Evolutionary conservation across 2,113 vertebrate species (phyloP), one percentile per base, ranked within the genome.

Genomic region (Antigone vipio): DNA sequence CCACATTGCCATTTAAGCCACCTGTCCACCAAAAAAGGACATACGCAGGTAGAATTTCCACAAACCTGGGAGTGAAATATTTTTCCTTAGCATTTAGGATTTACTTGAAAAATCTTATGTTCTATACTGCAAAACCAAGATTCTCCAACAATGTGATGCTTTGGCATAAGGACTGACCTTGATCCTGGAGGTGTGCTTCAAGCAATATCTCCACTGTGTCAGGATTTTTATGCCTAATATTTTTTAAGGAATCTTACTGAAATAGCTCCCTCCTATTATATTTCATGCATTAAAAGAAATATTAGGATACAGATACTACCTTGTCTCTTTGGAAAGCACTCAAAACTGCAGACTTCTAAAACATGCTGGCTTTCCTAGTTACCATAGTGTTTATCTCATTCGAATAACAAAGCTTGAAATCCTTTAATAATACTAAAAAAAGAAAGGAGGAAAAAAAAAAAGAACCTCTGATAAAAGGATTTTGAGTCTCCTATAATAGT

Each of bases 351-450:
- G 85, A 74, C 52, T 96, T 92, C 79, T 97, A 81, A 96, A 95
- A 87, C 58, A 60, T 5, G 6, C 26, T 53, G 14, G 60, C 60
- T 94, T 95, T 90, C 32, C 52, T 93, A 90, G 79, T 90, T 90
- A 84, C 73, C 35, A 91, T 80, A 95, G 91, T 58, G 60, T 94
- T 95, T 94, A 93, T 91, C 79, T 90, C 67, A 74, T 92, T 93
- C 56, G 0, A 90, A 92, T 95, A 93, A 96, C 72, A 96, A 92
- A 97, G 92, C 84, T 64, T 92, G 68, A 92, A 94, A 95, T 81
- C 72, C 92, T 95, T 96, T 94, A 96, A 90, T 90, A 88, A 74
- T 58, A 83, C 34, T 2, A n/a, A 49, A 76, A 78, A 94, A 88
- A 79, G 18, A 53, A 77, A 45, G 15, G 6, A 47, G 4, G 2